A percentile compares a stretch with the other conserved stretches of the same genome.
These are phyloP conservation scores for Syrmaticus mikado DNA, from an alignment of 2,113 vertebrate genomes.

Conservation along the genomic window DNA sequence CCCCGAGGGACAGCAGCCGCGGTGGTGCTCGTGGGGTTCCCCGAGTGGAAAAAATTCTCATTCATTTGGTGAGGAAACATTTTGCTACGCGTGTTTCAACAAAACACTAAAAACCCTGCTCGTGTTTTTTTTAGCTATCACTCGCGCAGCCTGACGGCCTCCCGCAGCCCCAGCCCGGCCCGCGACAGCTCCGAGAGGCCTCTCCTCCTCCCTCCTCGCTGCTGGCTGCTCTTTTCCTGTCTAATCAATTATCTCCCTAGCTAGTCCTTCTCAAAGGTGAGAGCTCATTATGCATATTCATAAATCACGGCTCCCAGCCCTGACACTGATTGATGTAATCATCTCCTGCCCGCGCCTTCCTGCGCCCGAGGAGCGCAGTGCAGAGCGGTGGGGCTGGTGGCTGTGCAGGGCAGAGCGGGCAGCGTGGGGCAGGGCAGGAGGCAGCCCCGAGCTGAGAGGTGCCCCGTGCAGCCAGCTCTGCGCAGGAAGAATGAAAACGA, in stretches of 20 bases:
- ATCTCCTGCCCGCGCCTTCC: constrained; percentile 52
- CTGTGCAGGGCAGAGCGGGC: neutral
- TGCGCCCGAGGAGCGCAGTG: neutral
- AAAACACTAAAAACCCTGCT: constrained; percentile 38
- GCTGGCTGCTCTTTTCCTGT: constrained; percentile 81
- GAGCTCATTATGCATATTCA: constrained; percentile 86
- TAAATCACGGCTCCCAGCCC: constrained; percentile 78
- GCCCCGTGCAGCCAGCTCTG: fast-evolving
- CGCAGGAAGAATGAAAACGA: neutral
- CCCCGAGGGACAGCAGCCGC: neutral
- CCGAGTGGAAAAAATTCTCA: constrained; percentile 51
- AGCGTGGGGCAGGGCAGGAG: no score
- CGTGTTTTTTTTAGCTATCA: neutral
- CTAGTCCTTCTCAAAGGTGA: constrained; percentile 81
- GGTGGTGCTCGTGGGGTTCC: neutral
- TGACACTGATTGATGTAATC: constrained; percentile 84
- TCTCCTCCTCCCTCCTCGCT: neutral
- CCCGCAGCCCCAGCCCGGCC: constrained; percentile 26
- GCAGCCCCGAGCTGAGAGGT: neutral
- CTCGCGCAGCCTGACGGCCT: constrained; percentile 28
- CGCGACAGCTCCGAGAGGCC: neutral
- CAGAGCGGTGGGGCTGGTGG: neutral
- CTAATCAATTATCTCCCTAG: constrained; percentile 86
- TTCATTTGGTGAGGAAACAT: constrained; percentile 63
- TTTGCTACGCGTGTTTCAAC: constrained; percentile 26